Conservation (phyloP, 2,888 invertebrate genomes). For the Heliconius ismenius region DNA sequence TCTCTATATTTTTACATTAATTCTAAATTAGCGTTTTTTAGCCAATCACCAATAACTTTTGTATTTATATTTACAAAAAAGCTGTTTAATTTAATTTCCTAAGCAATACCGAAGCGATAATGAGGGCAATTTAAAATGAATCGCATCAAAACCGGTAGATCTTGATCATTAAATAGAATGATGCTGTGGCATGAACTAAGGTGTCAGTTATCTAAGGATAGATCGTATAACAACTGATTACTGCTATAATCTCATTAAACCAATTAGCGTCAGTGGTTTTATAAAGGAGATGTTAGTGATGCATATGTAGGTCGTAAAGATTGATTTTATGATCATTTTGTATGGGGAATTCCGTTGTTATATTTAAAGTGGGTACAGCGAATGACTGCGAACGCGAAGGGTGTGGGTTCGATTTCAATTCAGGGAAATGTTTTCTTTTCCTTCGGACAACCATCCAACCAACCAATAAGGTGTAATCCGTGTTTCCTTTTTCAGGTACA, state of each 20-base stretch:
- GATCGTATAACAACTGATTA: conserved; percentile 65
- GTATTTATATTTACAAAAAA: conserved; percentile 16
- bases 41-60: background rate
- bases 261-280: conserved; percentile 75
- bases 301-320: conserved; percentile 71
- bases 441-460: too few relatives aligned
- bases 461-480: too few relatives aligned
- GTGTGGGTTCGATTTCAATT: background rate
- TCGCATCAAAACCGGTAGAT: conserved; percentile 43
- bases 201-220: conserved; percentile 54
- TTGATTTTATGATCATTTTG: conserved; percentile 69
- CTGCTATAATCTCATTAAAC: conserved; percentile 73
- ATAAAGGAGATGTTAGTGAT: conserved; percentile 58
- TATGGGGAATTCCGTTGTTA: conserved; percentile 58
- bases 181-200: conserved; percentile 50
- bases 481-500: too few relatives aligned
- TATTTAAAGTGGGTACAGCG: background rate
- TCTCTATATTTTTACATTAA: background rate
- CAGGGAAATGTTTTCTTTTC: too few relatives aligned
- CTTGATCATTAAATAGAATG: conserved; percentile 47
- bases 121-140: conserved; percentile 37
- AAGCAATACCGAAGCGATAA: conserved; percentile 24
- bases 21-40: background rate
- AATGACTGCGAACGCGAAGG: background rate
- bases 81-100: conserved; percentile 16